Percentiles rank a stretch among this genome's conserved stretches.
These are phyloP conservation scores for cattle (Bos taurus) DNA, from an alignment of 2,113 vertebrate genomes.

Conservation along the genomic window ARS-UCD2.0 NC_037343.1:35871501-35872000, in stretches of 20 bases:
- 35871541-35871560: constrained; percentile 90
- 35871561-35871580: constrained; percentile 87
- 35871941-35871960: background rate
- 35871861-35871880: background rate
- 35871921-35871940: background rate
- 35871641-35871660: constrained; percentile 81
- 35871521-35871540: constrained; percentile 88
- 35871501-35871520: constrained; percentile 89
- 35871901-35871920: background rate
- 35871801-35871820: constrained; percentile 15
- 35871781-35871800: constrained; percentile 63
- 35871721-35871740: constrained; percentile 77
- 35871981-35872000: background rate
- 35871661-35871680: constrained; percentile 68
- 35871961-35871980: background rate
- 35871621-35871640: constrained; percentile 83
- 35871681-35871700: constrained; percentile 77
- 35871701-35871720: constrained; percentile 80
- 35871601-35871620: constrained; percentile 88
- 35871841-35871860: background rate
- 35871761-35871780: constrained; percentile 79
- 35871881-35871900: constrained; percentile 18
- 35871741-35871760: constrained; percentile 73
- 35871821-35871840: background rate
- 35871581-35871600: constrained; percentile 90